Evolutionary conservation across 2,888 invertebrate species (phyloP).

Genomic region (Chloroclystis v-ata): DNA sequence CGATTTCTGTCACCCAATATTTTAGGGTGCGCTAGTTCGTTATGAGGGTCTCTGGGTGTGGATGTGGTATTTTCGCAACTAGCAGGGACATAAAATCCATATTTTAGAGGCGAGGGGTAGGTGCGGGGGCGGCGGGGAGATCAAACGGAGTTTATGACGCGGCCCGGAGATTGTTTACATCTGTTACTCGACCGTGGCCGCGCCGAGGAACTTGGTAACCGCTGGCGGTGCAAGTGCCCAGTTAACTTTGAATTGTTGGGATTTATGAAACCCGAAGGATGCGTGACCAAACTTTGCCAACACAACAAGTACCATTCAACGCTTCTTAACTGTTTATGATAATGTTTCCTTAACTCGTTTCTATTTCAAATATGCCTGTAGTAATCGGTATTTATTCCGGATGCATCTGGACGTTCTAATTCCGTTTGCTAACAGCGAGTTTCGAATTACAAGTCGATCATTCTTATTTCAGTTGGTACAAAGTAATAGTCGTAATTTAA

Average conservation of each 20-base stretch:
- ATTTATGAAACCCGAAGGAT: slow-evolving; percentile 17
- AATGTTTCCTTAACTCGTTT: too few species aligned
- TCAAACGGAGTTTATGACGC: slow-evolving; percentile 75
- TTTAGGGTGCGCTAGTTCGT: slow-evolving; percentile 34
- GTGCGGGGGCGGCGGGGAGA: slow-evolving; percentile 53
- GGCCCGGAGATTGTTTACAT: slow-evolving; percentile 75
- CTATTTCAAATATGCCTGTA: too few species aligned
- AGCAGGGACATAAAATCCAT: slow-evolving; percentile 73
- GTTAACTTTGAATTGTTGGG: slow-evolving; percentile 44
- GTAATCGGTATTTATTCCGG: too few species aligned
- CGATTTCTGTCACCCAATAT: slow-evolving; percentile 19
- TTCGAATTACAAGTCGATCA: not conserved
- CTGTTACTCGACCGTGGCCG: slow-evolving; percentile 68
- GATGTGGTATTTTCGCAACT: slow-evolving; percentile 71
- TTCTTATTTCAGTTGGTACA: not conserved
- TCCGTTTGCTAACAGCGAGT: too few species aligned
- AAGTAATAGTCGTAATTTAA: slow-evolving; percentile 6
- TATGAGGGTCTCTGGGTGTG: slow-evolving; percentile 58
- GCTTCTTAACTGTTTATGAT: too few species aligned
- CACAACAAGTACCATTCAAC: not conserved
- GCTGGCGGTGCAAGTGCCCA: slow-evolving; percentile 53
- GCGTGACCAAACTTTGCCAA: not conserved
- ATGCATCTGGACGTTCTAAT: too few species aligned
- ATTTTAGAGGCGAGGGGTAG: slow-evolving; percentile 64
- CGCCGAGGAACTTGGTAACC: slow-evolving; percentile 70